Evolutionary conservation across 2,888 invertebrate genomes (phyloP), one percentile per base, ranked within the genome.

Genomic region (Harpalus rufipes): DNA sequence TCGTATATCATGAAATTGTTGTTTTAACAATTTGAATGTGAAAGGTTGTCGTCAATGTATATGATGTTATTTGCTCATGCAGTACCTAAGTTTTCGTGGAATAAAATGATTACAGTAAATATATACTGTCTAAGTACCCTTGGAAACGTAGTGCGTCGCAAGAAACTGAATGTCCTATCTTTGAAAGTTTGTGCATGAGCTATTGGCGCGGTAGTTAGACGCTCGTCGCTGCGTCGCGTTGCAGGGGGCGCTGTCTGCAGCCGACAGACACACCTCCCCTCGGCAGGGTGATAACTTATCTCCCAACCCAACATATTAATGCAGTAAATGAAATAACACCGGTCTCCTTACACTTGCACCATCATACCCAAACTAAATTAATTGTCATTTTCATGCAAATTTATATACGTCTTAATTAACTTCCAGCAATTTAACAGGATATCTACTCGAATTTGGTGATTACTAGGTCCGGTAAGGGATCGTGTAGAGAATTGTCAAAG

Each of bases 371-470:
- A 65, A 78, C 76, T 44, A 21, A 78, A 84, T 78, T 78, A 76
- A 84, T 78, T 84, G 65, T 65, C 84, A 79, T 78, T 84, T 84
- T 84, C 79, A 79, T 84, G 84, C 84, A 84, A 84, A 84, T 84
- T 84, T 84, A 78, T 84, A 79, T 84, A 39, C 59, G 59, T 61
- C 84, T 84, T 79, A 78, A 84, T 84, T 84, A 84, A 84, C 84
- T 84, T 32, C 59, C n/a, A 41, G 63, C 84, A 84, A 76, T 84
- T 84, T 44, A 76, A 78, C 76, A 18, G 18, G 72, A 74, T 44
- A n/a, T n/a, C n/a, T n/a, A 12, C 21, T 63, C 63, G 63, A 63
- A 63, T 63, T 63, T 18, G 63, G 21, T 63, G 25, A 25, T 59
- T 59, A 59, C 59, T 21, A 25, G 12, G 63, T 21, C 63, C 25